Evolutionary conservation across 2,888 invertebrate genomes (phyloP).

Genomic region (Plagodis dolabraria): DNA sequence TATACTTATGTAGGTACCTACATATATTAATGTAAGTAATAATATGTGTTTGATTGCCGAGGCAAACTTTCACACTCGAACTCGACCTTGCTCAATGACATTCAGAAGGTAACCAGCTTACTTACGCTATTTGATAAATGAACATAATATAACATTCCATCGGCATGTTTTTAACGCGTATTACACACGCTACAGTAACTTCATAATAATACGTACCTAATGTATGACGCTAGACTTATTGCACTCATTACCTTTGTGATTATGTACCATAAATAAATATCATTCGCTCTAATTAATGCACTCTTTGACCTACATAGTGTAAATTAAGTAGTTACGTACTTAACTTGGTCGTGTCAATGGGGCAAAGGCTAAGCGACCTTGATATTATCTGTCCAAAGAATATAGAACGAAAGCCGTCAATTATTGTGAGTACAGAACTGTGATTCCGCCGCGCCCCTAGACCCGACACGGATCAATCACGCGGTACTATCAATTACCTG

Average conservation of each 20-base stretch:
- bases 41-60: neutral
- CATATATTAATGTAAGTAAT: neutral
- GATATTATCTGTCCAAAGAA: constrained; percentile 21
- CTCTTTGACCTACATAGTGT: constrained; percentile 8
- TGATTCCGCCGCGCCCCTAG: neutral
- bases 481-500: constrained; percentile 5
- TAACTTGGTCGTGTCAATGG: neutral
- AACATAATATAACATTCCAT: too few relatives aligned
- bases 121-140: neutral
- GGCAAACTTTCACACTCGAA: constrained; percentile 2
- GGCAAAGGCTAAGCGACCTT: constrained; percentile 16
- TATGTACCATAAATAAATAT: neutral
- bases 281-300: neutral
- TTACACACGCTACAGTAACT: too few relatives aligned
- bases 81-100: constrained; percentile 7
- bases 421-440: neutral
- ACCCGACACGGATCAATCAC: constrained; percentile 11
- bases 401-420: constrained; percentile 26
- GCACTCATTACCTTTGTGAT: too few relatives aligned
- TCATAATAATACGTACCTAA: too few relatives aligned
- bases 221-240: too few relatives aligned
- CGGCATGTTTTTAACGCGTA: too few relatives aligned
- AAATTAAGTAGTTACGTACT: constrained; percentile 6
- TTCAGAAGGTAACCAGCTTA: neutral
- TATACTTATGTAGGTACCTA: too few relatives aligned